A percentile compares a stretch with the other conserved stretches of the same genome.
These are phyloP conservation scores for Microchirus variegatus DNA, from an alignment of 2,797 vertebrate genomes.

Conservation along the genomic window DNA sequence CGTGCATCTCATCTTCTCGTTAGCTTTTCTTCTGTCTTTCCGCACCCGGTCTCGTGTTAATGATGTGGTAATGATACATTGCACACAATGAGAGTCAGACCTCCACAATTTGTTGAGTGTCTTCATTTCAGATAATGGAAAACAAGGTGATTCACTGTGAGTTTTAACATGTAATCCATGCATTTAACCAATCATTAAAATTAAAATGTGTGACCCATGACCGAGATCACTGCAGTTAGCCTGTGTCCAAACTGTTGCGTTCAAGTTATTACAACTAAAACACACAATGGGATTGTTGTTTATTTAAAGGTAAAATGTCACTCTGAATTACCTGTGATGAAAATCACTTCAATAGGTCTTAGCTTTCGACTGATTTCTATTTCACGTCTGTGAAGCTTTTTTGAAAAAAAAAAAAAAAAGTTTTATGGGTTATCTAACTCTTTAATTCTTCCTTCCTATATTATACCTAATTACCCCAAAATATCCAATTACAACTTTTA, in stretches of 20 bases:
- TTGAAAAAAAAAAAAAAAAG: neutral
- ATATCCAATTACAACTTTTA: too few relatives aligned
- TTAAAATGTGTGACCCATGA: constrained; percentile 30
- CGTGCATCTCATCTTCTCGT: constrained; percentile 14
- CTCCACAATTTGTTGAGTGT: constrained; percentile 30
- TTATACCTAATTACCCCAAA: too few relatives aligned
- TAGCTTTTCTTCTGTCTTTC: constrained; percentile 14
- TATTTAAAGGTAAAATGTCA: constrained; percentile 16
- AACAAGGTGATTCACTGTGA: neutral
- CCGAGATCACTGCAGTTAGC: constrained; percentile 14
- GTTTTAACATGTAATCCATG: constrained; percentile 10
- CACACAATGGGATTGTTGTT: neutral
- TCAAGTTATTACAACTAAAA: constrained; percentile 3
- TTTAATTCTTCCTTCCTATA: too few relatives aligned
- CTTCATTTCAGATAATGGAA: constrained; percentile 16
- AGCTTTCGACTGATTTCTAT: neutral
- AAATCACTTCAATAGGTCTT: neutral
- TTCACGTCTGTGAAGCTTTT: neutral
- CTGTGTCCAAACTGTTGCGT: constrained; percentile 1
- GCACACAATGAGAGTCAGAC: constrained; percentile 18
- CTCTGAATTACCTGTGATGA: neutral
- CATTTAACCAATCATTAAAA: constrained; percentile 30
- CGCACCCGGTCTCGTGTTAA: constrained; percentile 42
- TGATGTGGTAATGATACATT: constrained; percentile 59
- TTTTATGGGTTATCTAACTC: too few relatives aligned